Evolutionary conservation across 23 tunicate genomes (phyloP).

Genomic region (Aplidium turbinatum): DNA sequence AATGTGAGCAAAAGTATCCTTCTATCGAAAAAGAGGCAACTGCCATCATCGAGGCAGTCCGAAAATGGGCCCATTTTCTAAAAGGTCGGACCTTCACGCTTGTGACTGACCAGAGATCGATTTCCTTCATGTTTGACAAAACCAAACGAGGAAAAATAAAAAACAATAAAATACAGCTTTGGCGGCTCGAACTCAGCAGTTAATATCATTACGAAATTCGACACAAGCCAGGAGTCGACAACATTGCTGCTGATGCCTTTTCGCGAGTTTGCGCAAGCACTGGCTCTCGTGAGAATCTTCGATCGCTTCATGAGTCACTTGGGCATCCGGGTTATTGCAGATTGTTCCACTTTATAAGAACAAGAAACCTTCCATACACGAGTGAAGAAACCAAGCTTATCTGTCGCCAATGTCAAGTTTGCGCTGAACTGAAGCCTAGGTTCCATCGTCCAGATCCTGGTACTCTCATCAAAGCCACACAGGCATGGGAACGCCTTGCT

Average conservation of each 20-base stretch:
- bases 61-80: slow-evolving; percentile 31
- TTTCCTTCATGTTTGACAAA: slow-evolving; percentile 28
- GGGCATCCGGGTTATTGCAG: slow-evolving; percentile 18
- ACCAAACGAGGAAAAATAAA: slow-evolving; percentile 13
- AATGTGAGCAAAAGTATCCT: slow-evolving; percentile 6
- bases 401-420: background rate
- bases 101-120: slow-evolving; percentile 32
- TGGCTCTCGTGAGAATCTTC: background rate
- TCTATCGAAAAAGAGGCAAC: slow-evolving; percentile 34
- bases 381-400: slow-evolving; percentile 4
- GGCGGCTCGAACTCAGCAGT: slow-evolving; percentile 28
- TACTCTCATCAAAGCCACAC: background rate
- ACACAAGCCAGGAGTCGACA: slow-evolving; percentile 29
- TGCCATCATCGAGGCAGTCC: slow-evolving; percentile 31
- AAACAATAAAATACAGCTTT: slow-evolving; percentile 28
- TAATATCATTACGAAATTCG: slow-evolving; percentile 12
- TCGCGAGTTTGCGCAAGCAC: background rate
- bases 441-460: background rate
- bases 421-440: slow-evolving; percentile 22
- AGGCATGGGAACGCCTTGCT: background rate
- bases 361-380: slow-evolving; percentile 10
- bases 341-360: background rate
- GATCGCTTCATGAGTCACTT: background rate
- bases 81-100: background rate
- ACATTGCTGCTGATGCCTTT: background rate